Conservation (phyloP, 2,888 invertebrate genomes). For the Microctonus brassicae region DNA sequence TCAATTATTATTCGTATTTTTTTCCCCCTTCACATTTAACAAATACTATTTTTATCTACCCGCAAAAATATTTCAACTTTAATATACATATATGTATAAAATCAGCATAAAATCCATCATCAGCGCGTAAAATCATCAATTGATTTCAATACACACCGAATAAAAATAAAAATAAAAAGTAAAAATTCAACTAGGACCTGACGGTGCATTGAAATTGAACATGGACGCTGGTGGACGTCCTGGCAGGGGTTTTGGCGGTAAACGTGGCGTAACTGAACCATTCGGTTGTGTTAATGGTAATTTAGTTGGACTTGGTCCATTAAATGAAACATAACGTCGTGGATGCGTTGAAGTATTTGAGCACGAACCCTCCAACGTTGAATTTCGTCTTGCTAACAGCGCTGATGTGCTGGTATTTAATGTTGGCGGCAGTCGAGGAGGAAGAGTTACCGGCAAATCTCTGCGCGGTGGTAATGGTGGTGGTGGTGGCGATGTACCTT, state of each 20-base stretch:
- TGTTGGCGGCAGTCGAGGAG: slow-evolving; percentile 61
- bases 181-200: slow-evolving; percentile 63
- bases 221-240: slow-evolving; percentile 66
- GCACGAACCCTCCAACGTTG: slow-evolving; percentile 60
- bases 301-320: slow-evolving; percentile 67
- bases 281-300: slow-evolving; percentile 64
- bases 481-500: slow-evolving; percentile 77
- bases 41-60: slow-evolving; percentile 3
- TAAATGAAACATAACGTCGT: slow-evolving; percentile 67
- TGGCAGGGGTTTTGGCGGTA: slow-evolving; percentile 66
- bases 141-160: not conserved
- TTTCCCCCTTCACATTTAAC: not conserved
- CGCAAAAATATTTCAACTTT: not conserved
- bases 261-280: slow-evolving; percentile 65
- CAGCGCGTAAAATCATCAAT: not conserved
- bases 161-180: not conserved
- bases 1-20: not conserved
- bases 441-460: slow-evolving; percentile 58
- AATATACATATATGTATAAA: not conserved
- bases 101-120: not conserved
- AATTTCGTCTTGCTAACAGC: slow-evolving; percentile 65
- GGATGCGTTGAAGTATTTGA: slow-evolving; percentile 53
- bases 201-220: slow-evolving; percentile 67
- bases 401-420: slow-evolving; percentile 63
- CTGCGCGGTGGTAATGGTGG: slow-evolving; percentile 78